phyloP scores from a whole-genome alignment of 2,113 vertebrate genomes.

The Lethenteron camtschaticum region DNA sequence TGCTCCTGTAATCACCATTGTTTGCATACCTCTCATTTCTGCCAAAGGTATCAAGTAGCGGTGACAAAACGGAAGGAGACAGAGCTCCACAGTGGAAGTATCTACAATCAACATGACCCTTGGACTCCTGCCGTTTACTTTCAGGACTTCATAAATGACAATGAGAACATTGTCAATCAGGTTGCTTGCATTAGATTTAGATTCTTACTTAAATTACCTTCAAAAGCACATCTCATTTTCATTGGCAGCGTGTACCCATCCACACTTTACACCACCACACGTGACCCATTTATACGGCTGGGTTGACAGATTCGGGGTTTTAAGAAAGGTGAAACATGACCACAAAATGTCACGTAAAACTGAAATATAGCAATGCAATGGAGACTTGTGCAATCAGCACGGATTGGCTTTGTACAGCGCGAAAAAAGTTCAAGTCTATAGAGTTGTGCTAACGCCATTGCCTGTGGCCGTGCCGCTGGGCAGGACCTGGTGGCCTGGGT shows the following conservation, averaged over 20 bases:
- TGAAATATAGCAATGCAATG: neutral
- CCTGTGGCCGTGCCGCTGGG: neutral
- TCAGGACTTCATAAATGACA: conserved; percentile 41
- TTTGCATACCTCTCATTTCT: no score
- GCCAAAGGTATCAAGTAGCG: conserved; percentile 48
- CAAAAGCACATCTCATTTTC: neutral
- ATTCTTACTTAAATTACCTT: neutral
- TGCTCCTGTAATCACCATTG: no score
- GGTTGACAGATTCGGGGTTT: neutral
- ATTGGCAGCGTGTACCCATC: neutral
- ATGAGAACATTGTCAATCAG: conserved; percentile 48
- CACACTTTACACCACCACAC: neutral
- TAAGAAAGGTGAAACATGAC: neutral
- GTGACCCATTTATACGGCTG: neutral
- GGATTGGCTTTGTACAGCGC: neutral
- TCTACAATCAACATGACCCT: conserved; percentile 59
- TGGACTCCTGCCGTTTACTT: conserved; percentile 42
- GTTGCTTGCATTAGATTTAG: conserved; percentile 16
- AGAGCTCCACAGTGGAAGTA: conserved; percentile 45
- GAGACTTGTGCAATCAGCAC: neutral
- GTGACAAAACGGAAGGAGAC: conserved; percentile 53
- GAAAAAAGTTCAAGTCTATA: neutral
- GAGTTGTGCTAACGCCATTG: neutral
- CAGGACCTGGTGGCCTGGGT: conserved; percentile 94
- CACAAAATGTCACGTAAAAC: neutral